Evolutionary conservation across 2,888 invertebrate species (phyloP).

Genomic region (Melanostoma scalare): DNA sequence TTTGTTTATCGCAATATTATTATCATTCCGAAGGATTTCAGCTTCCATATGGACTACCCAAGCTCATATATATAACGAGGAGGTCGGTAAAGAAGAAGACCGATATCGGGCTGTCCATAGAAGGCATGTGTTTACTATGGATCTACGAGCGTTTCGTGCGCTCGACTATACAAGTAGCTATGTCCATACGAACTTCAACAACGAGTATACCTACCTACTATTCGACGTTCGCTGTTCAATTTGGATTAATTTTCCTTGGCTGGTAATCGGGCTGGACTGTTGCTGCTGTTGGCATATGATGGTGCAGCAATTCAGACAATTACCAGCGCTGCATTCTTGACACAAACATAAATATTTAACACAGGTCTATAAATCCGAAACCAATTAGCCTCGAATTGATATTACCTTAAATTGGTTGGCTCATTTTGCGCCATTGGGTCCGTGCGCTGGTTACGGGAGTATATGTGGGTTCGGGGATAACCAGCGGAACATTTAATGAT

Average conservation of each 20-base stretch:
- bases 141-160: slow-evolving; percentile 71
- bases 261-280: slow-evolving; percentile 68
- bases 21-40: slow-evolving; percentile 73
- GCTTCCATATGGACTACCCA: slow-evolving; percentile 67
- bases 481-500: slow-evolving; percentile 68
- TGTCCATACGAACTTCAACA: slow-evolving; percentile 52
- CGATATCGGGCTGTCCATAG: slow-evolving; percentile 67
- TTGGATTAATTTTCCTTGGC: slow-evolving; percentile 62
- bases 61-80: slow-evolving; percentile 9
- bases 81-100: slow-evolving; percentile 44
- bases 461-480: slow-evolving; percentile 44
- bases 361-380: slow-evolving; percentile 73
- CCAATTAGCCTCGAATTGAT: slow-evolving; percentile 74
- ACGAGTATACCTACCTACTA: slow-evolving; percentile 44
- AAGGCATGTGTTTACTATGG: slow-evolving; percentile 67
- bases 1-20: slow-evolving; percentile 73
- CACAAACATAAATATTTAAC: slow-evolving; percentile 73
- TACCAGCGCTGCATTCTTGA: slow-evolving; percentile 73
- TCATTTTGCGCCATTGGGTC: slow-evolving; percentile 67
- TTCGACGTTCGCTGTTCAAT: slow-evolving; percentile 67
- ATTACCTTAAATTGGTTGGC: slow-evolving; percentile 73
- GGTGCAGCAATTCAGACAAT: slow-evolving; percentile 73
- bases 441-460: slow-evolving; percentile 37
- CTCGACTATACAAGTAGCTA: slow-evolving; percentile 45
- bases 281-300: slow-evolving; percentile 62